Conservation (phyloP, 1,140 invertebrate genomes). For the Neodiprion virginianus region DNA sequence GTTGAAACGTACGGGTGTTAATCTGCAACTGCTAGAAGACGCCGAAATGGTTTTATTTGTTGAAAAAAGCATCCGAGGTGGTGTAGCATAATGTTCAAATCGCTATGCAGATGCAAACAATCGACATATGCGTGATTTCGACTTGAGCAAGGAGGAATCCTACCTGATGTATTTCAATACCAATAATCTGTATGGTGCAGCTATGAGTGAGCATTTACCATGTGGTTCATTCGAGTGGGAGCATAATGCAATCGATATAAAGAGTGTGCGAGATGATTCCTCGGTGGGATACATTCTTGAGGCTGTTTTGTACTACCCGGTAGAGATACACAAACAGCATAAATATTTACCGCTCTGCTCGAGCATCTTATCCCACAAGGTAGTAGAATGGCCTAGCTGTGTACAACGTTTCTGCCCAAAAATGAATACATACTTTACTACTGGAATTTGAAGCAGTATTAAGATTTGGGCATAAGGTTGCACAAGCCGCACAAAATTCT, state of each 20-base stretch:
- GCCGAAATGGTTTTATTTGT: too few species aligned
- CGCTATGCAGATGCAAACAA: constrained; percentile 59
- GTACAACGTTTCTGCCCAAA: constrained; percentile 48
- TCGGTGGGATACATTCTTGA: constrained; percentile 41
- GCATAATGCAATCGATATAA: not conserved
- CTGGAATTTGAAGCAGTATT: constrained; percentile 44
- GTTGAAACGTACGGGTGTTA: constrained; percentile 31
- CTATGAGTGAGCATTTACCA: too few species aligned
- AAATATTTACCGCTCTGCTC: constrained; percentile 31
- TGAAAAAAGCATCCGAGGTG: constrained; percentile 43
- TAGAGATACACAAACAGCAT: constrained; percentile 29
- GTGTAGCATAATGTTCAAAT: constrained; percentile 31
- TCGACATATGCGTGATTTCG: constrained; percentile 49
- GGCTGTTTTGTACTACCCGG: constrained; percentile 52
- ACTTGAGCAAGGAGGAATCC: constrained; percentile 31
- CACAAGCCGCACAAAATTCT: constrained; percentile 51
- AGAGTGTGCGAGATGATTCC: constrained; percentile 33
- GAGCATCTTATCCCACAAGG: constrained; percentile 38
- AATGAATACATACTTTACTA: constrained; percentile 55
- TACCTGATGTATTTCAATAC: constrained; percentile 60
- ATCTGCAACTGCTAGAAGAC: constrained; percentile 42
- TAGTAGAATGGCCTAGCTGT: constrained; percentile 44
- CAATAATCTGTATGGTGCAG: constrained; percentile 49
- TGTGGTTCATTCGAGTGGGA: too few species aligned
- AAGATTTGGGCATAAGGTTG: constrained; percentile 46